Conservation (phyloP, 2,113 vertebrate genomes). For the Brachypteracias leptosomus region DNA sequence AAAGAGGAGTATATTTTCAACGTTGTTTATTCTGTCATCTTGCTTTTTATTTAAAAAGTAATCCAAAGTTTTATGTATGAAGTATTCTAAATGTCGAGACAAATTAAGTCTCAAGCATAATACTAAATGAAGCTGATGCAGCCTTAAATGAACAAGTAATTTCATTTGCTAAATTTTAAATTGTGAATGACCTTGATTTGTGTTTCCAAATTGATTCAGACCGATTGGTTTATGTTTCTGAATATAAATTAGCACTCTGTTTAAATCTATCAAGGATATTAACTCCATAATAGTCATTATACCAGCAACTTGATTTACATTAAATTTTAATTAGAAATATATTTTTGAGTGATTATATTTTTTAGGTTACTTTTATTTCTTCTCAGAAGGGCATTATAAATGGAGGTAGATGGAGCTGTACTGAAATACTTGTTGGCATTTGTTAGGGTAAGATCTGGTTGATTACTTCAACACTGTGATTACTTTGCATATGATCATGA, state of each 20-base stretch:
- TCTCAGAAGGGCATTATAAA: neutral
- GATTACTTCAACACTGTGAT: neutral
- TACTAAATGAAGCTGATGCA: conserved; percentile 7
- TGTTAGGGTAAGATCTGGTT: neutral
- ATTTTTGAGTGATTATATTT: neutral
- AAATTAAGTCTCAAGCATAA: neutral
- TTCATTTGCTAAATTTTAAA: neutral
- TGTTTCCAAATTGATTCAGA: neutral
- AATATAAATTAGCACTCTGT: neutral
- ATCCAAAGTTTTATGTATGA: conserved; percentile 9
- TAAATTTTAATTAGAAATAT: neutral
- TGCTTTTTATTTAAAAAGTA: neutral
- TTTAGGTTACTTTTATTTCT: neutral
- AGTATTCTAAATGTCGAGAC: neutral
- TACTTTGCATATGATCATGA: neutral
- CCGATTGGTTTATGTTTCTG: neutral
- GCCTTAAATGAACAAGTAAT: conserved; percentile 13
- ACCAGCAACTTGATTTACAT: neutral
- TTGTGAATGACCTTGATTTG: conserved; percentile 9
- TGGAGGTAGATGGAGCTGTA: neutral
- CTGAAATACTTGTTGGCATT: neutral
- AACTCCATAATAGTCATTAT: neutral
- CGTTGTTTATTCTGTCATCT: neutral
- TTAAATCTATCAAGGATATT: neutral
- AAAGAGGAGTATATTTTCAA: neutral